These are phyloP conservation scores for Drosophila subquinaria DNA, from an alignment of 2,888 invertebrate genomes.

Conservation along the genomic window DNA sequence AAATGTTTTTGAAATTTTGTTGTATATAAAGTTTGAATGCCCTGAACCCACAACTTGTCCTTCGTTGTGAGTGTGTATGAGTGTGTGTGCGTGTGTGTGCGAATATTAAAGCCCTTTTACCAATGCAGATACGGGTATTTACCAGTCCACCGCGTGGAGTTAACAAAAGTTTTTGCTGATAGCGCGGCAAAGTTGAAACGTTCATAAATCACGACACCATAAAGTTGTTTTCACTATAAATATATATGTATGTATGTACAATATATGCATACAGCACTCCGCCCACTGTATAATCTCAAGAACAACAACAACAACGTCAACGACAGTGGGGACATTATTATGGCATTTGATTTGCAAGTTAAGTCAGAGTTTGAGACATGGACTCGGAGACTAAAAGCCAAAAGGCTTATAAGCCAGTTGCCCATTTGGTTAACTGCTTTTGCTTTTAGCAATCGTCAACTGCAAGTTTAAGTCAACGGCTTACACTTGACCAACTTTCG, in stretches of 20 bases:
- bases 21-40: slow-evolving; percentile 67
- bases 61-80: slow-evolving; percentile 28
- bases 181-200: slow-evolving; percentile 78
- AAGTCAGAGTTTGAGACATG: slow-evolving; percentile 1
- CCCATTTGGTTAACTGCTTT: slow-evolving; percentile 56
- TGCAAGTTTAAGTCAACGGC: slow-evolving; percentile 60
- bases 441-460: slow-evolving; percentile 52
- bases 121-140: slow-evolving; percentile 54
- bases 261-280: neutral
- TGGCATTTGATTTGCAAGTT: slow-evolving; percentile 49
- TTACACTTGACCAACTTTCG: slow-evolving; percentile 73
- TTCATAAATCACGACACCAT: slow-evolving; percentile 80
- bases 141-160: slow-evolving; percentile 47
- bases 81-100: slow-evolving; percentile 10
- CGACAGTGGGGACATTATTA: slow-evolving; percentile 42
- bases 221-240: slow-evolving; percentile 75
- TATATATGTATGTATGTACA: slow-evolving; percentile 63
- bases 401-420: slow-evolving; percentile 59
- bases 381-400: slow-evolving; percentile 16
- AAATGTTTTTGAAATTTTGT: slow-evolving; percentile 74
- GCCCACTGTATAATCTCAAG: slow-evolving; percentile 28
- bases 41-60: slow-evolving; percentile 71
- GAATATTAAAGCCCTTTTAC: slow-evolving; percentile 66
- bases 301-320: slow-evolving; percentile 25
- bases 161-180: slow-evolving; percentile 76